phyloP scores from a whole-genome alignment of 2,797 vertebrate species.

The Syngnathus acus region DNA sequence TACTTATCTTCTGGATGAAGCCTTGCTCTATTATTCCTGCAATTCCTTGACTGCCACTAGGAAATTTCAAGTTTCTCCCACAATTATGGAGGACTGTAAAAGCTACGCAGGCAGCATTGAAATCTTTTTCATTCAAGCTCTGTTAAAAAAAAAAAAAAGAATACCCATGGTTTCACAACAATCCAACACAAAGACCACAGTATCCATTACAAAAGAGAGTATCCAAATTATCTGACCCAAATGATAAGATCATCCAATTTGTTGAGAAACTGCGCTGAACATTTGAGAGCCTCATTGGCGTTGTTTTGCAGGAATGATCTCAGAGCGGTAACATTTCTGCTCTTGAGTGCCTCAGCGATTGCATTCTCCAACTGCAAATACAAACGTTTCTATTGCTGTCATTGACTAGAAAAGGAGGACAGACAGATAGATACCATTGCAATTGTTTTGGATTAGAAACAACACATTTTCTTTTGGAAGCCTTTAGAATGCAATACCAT shows the following conservation, averaged over 20 bases:
- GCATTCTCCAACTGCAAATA: slow-evolving; percentile 75
- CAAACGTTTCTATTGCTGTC: background rate
- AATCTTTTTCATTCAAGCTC: slow-evolving; percentile 75
- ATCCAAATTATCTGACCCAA: slow-evolving; percentile 65
- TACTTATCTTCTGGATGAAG: slow-evolving; percentile 90
- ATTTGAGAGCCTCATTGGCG: slow-evolving; percentile 66
- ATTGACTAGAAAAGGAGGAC: background rate
- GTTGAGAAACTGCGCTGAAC: slow-evolving; percentile 78
- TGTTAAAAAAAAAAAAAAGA: slow-evolving; percentile 49
- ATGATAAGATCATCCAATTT: slow-evolving; percentile 83
- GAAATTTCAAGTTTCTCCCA: slow-evolving; percentile 68
- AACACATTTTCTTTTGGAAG: too few species aligned
- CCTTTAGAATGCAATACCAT: too few species aligned
- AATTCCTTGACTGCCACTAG: slow-evolving; percentile 71
- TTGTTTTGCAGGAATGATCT: slow-evolving; percentile 70
- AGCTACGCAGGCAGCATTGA: slow-evolving; percentile 63
- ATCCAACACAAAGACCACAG: background rate
- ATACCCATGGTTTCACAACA: background rate
- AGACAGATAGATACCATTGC: too few species aligned
- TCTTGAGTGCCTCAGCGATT: slow-evolving; percentile 74
- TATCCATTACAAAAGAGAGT: background rate
- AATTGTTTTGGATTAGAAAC: too few species aligned
- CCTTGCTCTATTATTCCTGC: slow-evolving; percentile 72
- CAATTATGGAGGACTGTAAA: slow-evolving; percentile 74
- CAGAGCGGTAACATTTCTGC: slow-evolving; percentile 66